Evolutionary conservation across 2,888 invertebrate species (phyloP), one percentile per base, ranked within the genome.

Genomic region (Diogma glabrata): DNA sequence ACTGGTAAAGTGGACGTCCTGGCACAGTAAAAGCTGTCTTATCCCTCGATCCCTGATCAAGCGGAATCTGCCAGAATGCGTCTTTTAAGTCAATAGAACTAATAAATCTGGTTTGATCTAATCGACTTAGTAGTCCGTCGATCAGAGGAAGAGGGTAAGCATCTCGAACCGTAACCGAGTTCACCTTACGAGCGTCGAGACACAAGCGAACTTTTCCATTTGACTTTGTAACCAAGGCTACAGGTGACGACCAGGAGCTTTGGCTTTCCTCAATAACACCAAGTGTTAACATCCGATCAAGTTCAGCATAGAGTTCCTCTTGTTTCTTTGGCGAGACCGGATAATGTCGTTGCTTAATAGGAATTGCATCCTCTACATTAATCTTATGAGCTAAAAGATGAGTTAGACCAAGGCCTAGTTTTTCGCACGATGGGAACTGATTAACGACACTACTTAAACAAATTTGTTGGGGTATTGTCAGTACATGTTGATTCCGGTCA

Each of bases 231-330:
- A 59, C 56, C 53, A 60, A 54, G 0, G 57, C 54, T 1, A 60
- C 54, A 2, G 60, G 59, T 4, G 56, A 58, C 4, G 56, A 54
- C 61, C 61, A 60, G 1, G 54, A 52, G 16, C 61, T 60, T 2
- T 43, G 50, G 1, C 57, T 60, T 7, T 52, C 54, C 23, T 61
- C 60, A 6, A 63, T 54, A 0, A 63, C 52, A 5, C 54, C 58
- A 1, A 52, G 47, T 6, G 23, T 47, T n/a, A 63, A 26, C 61
- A 63, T 63, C 5, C 56, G 28, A 10, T 61, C 59, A 1, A 63
- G 54, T 47, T 61, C 59, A 20, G 3, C 7, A 17, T 43, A 20
- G 12, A 43, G 8, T 10, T 19, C 45, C 2, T n/a, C 19, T n/a
- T 47, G 24, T 10, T 17, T 26, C 12, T 3, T 17, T 6, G 28